Evolutionary conservation across 2,797 vertebrate genomes (phyloP), one percentile per base, ranked within the genome.

Genomic region (Heliangelus exortis): DNA sequence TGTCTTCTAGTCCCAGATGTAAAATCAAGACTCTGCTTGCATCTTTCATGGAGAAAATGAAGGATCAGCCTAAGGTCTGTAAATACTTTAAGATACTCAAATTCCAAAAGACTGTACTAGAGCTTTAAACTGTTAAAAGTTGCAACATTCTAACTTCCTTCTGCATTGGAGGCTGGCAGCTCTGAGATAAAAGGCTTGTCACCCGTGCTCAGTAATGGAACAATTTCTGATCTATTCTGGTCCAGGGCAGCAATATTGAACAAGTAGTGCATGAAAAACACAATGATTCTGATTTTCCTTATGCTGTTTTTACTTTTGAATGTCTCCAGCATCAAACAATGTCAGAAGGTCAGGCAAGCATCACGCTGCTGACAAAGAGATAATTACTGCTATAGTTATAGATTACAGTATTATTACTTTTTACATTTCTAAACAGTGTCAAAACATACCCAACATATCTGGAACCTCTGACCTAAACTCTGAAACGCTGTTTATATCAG

Each of bases 141-240:
- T 77, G 4, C 51, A 61, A 50, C 16, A 10, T 63, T 77, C 18
- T 68, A 82, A 80, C 57, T 34, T 91, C 55, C 20, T 62, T 84
- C 55, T 78, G 55, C 25, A 20, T 31, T 67, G 53, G 48, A 76
- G 0, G 6, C 31, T 82, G 79, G 45, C 53, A 92, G 65, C 61
- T 80, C 67, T 76, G 55, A 79, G 68, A 89, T 48, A 79, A 93
- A 84, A 88, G 45, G 17, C 33, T 83, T 91, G 69, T 84, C 51
- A 89, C 65, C 77, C 10, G 31, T 0, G 3, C 54, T 78, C 19
- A 41, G 26, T 81, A 81, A 81, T 34, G 69, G 69, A 91, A 88
- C 68, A 63, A 68, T 81, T 47, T 91, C 36, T 75, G 76, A 94
- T 81, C 47, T 36, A 23, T 6, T 4, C 58, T 62, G 20, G 61